These are phyloP conservation scores for Apus apus DNA, from an alignment of 2,113 vertebrate genomes.

Conservation along the genomic window DNA sequence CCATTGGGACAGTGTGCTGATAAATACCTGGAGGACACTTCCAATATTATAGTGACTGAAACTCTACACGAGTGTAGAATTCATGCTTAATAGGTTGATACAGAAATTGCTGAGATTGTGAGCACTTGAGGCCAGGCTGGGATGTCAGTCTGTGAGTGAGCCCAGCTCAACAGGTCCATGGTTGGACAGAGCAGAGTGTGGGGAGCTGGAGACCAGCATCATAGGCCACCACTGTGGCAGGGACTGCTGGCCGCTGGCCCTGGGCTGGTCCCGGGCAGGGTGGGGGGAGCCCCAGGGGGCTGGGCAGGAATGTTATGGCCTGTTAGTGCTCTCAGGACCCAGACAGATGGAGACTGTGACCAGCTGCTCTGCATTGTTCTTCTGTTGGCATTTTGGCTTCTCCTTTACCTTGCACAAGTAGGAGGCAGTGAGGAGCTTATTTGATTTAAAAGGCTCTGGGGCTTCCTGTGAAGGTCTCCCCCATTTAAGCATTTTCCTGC, in stretches of 20 bases:
- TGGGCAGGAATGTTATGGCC: not conserved
- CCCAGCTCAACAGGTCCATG: not conserved
- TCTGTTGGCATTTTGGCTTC: not conserved
- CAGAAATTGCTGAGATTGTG: not conserved
- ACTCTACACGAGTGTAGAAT: too few species aligned
- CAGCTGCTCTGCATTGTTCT: not conserved
- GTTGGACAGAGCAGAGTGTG: fast-evolving
- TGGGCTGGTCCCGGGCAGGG: not conserved
- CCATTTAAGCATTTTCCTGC: not conserved
- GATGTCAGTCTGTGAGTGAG: not conserved
- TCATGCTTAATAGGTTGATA: not conserved
- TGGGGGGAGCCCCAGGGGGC: fast-evolving
- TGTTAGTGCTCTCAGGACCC: not conserved
- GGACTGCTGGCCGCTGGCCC: too few species aligned
- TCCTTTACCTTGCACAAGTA: not conserved
- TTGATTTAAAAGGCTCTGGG: not conserved
- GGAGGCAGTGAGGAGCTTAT: not conserved
- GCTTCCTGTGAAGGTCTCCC: not conserved
- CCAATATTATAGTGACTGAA: not conserved
- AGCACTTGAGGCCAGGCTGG: not conserved
- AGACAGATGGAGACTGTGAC: not conserved
- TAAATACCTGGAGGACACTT: not conserved
- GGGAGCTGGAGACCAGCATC: not conserved
- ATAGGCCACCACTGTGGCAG: not conserved
- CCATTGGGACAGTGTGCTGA: not conserved